Evolutionary conservation across 92 coral and sea anemone genomes (phyloP).

Genomic region (Palythoa heliodiscus): DNA sequence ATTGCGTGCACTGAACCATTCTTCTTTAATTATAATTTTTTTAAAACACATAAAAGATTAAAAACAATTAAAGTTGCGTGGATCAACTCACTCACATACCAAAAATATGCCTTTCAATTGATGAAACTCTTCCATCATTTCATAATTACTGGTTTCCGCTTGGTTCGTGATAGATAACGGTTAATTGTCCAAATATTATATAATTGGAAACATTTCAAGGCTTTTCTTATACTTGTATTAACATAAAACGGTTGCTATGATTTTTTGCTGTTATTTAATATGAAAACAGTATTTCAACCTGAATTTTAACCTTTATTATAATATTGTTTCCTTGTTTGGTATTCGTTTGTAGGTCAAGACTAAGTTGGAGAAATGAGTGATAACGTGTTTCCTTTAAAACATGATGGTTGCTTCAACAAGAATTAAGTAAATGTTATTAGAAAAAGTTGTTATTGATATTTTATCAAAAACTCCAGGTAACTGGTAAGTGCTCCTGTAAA

Average conservation of each 20-base stretch:
- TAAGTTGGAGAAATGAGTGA: neutral
- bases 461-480: neutral
- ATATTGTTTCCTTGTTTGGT: neutral
- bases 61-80: too few species aligned
- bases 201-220: neutral
- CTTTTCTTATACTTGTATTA: neutral
- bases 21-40: too few species aligned
- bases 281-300: neutral
- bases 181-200: neutral
- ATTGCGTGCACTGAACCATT: too few species aligned
- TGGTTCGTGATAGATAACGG: neutral
- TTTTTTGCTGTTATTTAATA: neutral
- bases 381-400: neutral
- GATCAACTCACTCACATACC: too few species aligned
- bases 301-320: neutral
- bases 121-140: neutral
- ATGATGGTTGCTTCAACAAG: neutral
- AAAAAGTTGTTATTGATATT: neutral
- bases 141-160: slow-evolving; percentile 2
- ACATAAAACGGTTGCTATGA: neutral
- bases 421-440: neutral
- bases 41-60: too few species aligned
- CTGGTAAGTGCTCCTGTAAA: neutral
- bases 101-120: neutral
- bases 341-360: too few species aligned